phyloP scores from a whole-genome alignment of 2,888 invertebrate genomes.

The Timandra comae region DNA sequence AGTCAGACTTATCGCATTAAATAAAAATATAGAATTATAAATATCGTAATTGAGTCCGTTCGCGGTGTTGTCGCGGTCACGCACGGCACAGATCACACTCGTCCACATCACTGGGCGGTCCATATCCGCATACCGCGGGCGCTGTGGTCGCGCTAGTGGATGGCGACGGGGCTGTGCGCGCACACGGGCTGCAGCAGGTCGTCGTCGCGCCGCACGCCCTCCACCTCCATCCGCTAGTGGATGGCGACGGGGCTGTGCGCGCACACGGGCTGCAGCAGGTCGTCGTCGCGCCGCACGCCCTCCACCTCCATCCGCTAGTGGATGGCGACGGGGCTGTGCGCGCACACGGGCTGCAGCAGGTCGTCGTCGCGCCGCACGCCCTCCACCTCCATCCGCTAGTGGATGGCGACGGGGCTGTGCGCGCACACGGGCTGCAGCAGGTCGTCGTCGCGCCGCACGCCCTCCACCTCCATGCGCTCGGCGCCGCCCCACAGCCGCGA shows the following conservation, averaged over 20 bases:
- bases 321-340: too few relatives aligned
- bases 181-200: conserved; percentile 3
- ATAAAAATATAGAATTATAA: conserved; percentile 74
- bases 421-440: conserved; percentile 88
- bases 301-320: conserved; percentile 84
- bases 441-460: conserved; percentile 61
- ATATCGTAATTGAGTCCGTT: conserved; percentile 60
- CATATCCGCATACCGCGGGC: not conserved
- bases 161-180: too few relatives aligned
- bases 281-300: conserved; percentile 59
- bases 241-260: conserved; percentile 93
- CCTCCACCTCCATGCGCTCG: conserved; percentile 85
- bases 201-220: conserved; percentile 1
- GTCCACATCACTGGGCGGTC: conserved; percentile 2
- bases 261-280: conserved; percentile 89
- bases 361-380: conserved; percentile 1
- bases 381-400: conserved; percentile 59
- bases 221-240: conserved; percentile 71
- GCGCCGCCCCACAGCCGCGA: conserved; percentile 63
- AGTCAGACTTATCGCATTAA: conserved; percentile 75
- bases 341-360: conserved; percentile 3
- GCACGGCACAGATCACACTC: conserved; percentile 4
- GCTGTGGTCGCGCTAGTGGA: not conserved
- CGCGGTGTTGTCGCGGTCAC: conserved; percentile 14
- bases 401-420: conserved; percentile 95